Evolutionary conservation across 1,140 invertebrate species (phyloP).

Genomic region (Drosophila biarmipes): DNA sequence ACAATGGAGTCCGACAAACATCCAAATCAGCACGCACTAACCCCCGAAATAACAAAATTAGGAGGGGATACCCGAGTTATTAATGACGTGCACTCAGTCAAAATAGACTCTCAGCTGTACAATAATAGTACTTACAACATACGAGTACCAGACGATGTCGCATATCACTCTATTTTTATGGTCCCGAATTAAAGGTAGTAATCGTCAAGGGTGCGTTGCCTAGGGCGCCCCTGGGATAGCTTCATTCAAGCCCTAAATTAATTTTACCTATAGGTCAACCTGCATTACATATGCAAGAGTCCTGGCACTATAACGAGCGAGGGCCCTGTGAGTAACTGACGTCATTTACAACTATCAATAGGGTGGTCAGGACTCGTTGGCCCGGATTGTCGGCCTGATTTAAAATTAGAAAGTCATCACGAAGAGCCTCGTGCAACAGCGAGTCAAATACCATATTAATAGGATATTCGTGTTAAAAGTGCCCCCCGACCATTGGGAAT

Average conservation of each 20-base stretch:
- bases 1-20: slow-evolving; percentile 4
- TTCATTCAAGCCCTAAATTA: slow-evolving; percentile 20
- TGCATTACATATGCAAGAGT: slow-evolving; percentile 14
- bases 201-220: slow-evolving; percentile 4
- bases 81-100: slow-evolving; percentile 43
- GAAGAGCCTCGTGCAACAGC: slow-evolving; percentile 24
- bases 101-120: slow-evolving; percentile 27
- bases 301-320: slow-evolving; percentile 3
- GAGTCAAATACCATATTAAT: slow-evolving; percentile 39
- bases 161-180: slow-evolving; percentile 35
- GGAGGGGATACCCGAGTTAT: background rate
- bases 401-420: slow-evolving; percentile 47
- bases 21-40: slow-evolving; percentile 12
- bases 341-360: slow-evolving; percentile 20
- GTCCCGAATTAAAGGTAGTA: slow-evolving; percentile 20
- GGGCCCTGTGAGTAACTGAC: slow-evolving; percentile 18
- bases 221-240: slow-evolving; percentile 11
- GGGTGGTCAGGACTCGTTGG: slow-evolving; percentile 3
- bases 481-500: background rate
- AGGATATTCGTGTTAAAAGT: slow-evolving; percentile 49
- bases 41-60: slow-evolving; percentile 8
- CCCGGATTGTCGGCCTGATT: slow-evolving; percentile 16
- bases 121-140: slow-evolving; percentile 38
- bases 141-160: slow-evolving; percentile 24
- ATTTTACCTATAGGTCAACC: slow-evolving; percentile 12